Conservation (phyloP, 2,113 vertebrate species). For the Pogonocichla stellata region DNA sequence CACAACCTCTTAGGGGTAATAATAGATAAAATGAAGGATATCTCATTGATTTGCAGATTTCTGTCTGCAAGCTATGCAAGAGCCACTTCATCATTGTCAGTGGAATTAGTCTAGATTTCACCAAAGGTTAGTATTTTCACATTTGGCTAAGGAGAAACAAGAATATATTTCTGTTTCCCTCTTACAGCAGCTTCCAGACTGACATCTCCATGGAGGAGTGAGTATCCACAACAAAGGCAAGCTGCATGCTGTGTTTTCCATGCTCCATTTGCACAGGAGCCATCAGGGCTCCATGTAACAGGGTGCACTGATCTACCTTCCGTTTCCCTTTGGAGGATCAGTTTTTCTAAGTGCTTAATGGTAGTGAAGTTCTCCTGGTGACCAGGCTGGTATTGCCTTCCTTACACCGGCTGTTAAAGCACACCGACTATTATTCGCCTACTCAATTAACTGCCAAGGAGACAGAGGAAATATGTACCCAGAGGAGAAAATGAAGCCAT, state of each 20-base stretch:
- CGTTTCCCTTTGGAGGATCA: conserved; percentile 34
- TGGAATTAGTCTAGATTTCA: neutral
- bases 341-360: conserved; percentile 60
- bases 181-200: neutral
- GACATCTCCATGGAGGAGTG: neutral
- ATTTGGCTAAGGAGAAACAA: neutral
- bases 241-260: neutral
- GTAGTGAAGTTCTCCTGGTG: conserved; percentile 70
- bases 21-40: neutral
- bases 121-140: neutral
- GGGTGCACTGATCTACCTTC: neutral
- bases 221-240: neutral
- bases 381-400: conserved; percentile 67
- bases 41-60: neutral
- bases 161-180: neutral
- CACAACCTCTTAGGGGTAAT: neutral
- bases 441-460: conserved; percentile 92
- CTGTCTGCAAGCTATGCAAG: neutral
- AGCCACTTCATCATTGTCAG: neutral
- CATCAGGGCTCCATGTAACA: neutral
- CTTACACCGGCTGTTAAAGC: conserved; percentile 20
- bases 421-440: conserved; percentile 75
- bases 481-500: conserved; percentile 66
- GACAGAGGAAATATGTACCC: conserved; percentile 76
- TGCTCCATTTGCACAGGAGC: conserved; percentile 51